Evolutionary conservation across 2,113 vertebrate species (phyloP), one percentile per base, ranked within the genome.

Genomic region (Grantiella picta): DNA sequence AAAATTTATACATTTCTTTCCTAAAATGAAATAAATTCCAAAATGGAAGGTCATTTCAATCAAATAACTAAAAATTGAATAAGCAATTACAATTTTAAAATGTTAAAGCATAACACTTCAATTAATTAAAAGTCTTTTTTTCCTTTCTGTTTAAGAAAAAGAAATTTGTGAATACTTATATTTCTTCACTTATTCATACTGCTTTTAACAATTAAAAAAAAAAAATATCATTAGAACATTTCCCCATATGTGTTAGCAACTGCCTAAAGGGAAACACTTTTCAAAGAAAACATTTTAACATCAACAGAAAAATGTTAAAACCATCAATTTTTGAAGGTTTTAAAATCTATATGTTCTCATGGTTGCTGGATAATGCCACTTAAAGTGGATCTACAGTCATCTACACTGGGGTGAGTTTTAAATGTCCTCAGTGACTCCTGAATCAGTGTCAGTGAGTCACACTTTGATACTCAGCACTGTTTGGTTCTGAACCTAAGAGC

Each of bases 181-280:
- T 78, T 70, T 66, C 36, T 82, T 31, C 15, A 61, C 10, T 23
- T 73, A 49, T 27, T 73, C 5, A 21, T 42, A 78, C 9, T 25
- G 9, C 3, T 72, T 81, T 60, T 23, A 50, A 53, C 2, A 56
- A n/a, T n/a, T n/a, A n/a, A n/a, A n/a, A n/a, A n/a, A n/a, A n/a
- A n/a, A n/a, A 11, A 6, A 17, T 70, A 54, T 70, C 5, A 8
- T 66, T 53, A 50, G 4, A 75, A 63, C 13, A 59, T 31, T 71
- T 1, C 7, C 2, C 22, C 2, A 2, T 45, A 56, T 12, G 24
- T 20, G 1, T 49, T 40, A 86, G 1, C 3, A 59, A 29, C 54
- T 40, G 2, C 10, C 27, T 16, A 54, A 66, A 56, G 7, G 42
- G 6, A 65, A 60, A 44, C 3, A 35, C 2, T 29, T 65, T 56